Evolutionary conservation across 1,140 invertebrate genomes (phyloP), one percentile per base, ranked within the genome.

Genomic region (Danaus plexippus): DNA sequence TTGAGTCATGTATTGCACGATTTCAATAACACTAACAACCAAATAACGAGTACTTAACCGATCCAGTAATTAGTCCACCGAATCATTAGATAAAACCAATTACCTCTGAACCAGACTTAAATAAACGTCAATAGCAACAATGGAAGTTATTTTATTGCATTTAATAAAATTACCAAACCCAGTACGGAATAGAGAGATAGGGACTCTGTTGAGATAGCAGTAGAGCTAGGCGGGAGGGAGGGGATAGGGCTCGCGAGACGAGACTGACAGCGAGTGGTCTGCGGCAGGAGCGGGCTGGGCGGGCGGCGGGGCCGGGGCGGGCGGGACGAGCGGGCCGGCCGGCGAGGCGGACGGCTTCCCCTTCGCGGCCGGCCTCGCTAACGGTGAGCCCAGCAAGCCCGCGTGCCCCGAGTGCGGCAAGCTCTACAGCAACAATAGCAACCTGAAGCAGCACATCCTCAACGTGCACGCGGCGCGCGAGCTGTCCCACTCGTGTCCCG

Each of bases 361-460:
- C 71, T 58, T 61, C 51, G 65, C 64, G 69, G 60, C 51, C 64
- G 64, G 57, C 64, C 62, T 61, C 68, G 65, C 63, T 63, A 67
- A 71, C 66, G 78, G 71, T 70, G 72, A 74, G 73, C 57, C 65
- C 57, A 61, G 56, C 66, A 91, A 90, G 77, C 91, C 91, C 57
- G 90, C 90, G 65, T 92, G 91, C 79, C 90, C 90, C 43, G 89
- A 90, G 70, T 92, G 91, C 81, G 90, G 90, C 66, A 92, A 91
- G 75, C 89, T 90, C 49, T 92, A 92, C 81, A 91, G 90, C 73
- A 88, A 87, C 79, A 86, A 86, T 67, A 91, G 91, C 64, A 93
- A 93, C 76, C 87, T 93, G 47, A 92, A 92, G 81, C 92, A 93
- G 75, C 92, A 93, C 87, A 91, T 92, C 66, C 89, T 91, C 59